Conservation (phyloP, 2,113 vertebrate species). For the pig (Sus scrofa) region T2T-Sscrofa CM000813.6:43343501-43344000, state of each 20-base stretch:
- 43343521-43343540: constrained; percentile 42
- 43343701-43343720: not conserved
- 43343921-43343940: not conserved
- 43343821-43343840: not conserved
- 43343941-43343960: not conserved
- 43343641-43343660: not conserved
- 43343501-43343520: not conserved
- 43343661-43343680: not conserved
- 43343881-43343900: not conserved
- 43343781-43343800: not conserved
- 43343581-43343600: constrained; percentile 36
- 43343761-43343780: not conserved
- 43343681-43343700: not conserved
- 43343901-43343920: not conserved
- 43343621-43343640: not conserved
- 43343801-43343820: not conserved
- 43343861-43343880: not conserved
- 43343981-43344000: constrained; percentile 23
- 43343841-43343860: not conserved
- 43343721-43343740: not conserved
- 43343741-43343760: not conserved
- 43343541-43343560: constrained; percentile 50
- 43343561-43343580: constrained; percentile 20
- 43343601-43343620: not conserved
- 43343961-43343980: not conserved